These are phyloP conservation scores for Cossypha caffra DNA, from an alignment of 2,797 vertebrate genomes.

Conservation along the genomic window DNA sequence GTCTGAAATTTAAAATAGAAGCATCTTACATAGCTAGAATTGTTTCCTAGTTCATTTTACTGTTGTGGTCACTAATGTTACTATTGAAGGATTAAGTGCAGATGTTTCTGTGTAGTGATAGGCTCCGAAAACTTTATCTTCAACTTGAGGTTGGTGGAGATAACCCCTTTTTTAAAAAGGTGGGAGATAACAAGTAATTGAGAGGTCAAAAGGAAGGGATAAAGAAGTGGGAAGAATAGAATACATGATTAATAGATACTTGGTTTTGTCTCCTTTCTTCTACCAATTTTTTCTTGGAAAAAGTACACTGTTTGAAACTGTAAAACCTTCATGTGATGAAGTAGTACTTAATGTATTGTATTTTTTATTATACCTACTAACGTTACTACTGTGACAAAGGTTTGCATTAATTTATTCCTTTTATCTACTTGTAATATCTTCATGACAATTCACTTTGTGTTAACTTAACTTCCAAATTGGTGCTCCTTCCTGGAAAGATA, in stretches of 20 bases:
- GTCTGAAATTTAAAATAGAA: background rate
- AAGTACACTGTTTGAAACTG: background rate
- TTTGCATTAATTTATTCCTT: background rate
- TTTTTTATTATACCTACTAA: background rate
- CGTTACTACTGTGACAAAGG: background rate
- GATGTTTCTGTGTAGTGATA: background rate
- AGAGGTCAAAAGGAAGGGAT: background rate
- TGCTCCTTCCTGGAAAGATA: background rate
- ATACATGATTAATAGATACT: background rate
- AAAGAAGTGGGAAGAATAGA: background rate
- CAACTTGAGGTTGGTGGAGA: background rate
- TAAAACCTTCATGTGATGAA: background rate
- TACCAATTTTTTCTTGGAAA: background rate
- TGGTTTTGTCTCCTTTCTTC: background rate
- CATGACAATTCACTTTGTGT: background rate
- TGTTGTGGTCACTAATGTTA: background rate
- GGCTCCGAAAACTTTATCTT: background rate
- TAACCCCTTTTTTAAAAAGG: accelerated
- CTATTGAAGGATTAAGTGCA: background rate
- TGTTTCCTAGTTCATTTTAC: background rate
- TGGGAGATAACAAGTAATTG: background rate
- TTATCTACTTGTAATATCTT: background rate
- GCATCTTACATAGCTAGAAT: background rate
- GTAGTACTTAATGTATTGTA: background rate
- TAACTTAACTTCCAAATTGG: background rate